These are phyloP conservation scores for Drosophila imparisetae DNA, from an alignment of 2,888 invertebrate genomes.

Conservation along the genomic window DNA sequence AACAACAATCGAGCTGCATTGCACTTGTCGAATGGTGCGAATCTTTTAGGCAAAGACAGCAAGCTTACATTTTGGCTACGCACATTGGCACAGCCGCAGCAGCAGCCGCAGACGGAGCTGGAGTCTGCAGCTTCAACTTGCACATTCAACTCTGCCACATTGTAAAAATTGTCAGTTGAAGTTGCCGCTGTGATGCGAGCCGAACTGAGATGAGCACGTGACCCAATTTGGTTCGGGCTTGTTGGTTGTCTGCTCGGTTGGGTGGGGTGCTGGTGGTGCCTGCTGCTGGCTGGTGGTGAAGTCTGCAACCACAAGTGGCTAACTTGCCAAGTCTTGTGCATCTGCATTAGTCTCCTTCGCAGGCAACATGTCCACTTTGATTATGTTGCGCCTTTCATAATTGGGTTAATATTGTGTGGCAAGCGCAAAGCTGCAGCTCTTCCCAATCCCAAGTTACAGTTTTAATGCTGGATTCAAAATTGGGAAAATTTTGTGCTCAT, in stretches of 20 bases:
- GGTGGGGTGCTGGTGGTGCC: slow-evolving; percentile 19
- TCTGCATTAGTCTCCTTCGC: slow-evolving; percentile 26
- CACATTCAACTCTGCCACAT: slow-evolving; percentile 28
- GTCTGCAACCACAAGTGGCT: slow-evolving; percentile 35
- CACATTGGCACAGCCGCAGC: slow-evolving; percentile 31
- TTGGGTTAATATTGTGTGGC: slow-evolving; percentile 79
- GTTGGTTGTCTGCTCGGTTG: slow-evolving; percentile 12
- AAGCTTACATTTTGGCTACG: slow-evolving; percentile 50
- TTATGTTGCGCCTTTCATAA: slow-evolving; percentile 76
- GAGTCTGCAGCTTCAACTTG: slow-evolving; percentile 3
- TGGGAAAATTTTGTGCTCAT: slow-evolving; percentile 11
- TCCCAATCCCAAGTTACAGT: slow-evolving; percentile 24
- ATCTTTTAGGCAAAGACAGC: slow-evolving; percentile 51
- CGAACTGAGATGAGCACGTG: slow-evolving; percentile 61
- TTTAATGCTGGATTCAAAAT: slow-evolving; percentile 16
- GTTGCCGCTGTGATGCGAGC: slow-evolving; percentile 37
- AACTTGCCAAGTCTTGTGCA: slow-evolving; percentile 21
- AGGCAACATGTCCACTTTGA: slow-evolving; percentile 66
- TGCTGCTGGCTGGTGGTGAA: slow-evolving; percentile 4
- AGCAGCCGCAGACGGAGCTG: background rate
- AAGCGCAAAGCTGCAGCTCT: slow-evolving; percentile 43
- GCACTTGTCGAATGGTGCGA: slow-evolving; percentile 74
- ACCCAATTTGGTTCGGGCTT: slow-evolving; percentile 67
- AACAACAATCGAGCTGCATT: slow-evolving; percentile 56
- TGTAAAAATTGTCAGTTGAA: slow-evolving; percentile 66